Base-by-base conservation (phyloP, 2,888 invertebrate genomes). In the Philereme transversata region DNA sequence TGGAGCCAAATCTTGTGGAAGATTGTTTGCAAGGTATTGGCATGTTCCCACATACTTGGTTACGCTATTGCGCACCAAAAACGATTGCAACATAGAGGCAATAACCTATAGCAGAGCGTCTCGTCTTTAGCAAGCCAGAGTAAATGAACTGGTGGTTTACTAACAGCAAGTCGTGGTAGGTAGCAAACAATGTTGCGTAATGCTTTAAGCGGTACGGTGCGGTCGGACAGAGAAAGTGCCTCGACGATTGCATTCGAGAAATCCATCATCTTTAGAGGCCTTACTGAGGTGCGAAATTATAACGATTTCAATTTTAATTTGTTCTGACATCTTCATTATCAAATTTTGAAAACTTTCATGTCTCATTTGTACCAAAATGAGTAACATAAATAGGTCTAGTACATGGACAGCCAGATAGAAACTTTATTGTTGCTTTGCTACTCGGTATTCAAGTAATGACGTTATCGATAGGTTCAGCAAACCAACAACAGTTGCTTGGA, bases 151-250 rank as follows among this genome's bases (percentile, higher is more conserved):
- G 64, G 72, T 67, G 72, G 72, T 73, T 73, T 74, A 76, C 75
- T 72, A 72, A 77, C 70, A 68, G 64, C 66, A 57, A 62, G 68
- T 62, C 59, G 57, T 51, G 68, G 22, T 7, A 44, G 44, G 65
- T 71, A 74, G 61, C 62, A 70, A 69, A 71, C 73, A 70, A 70
- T 73, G 71, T 81, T 81, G 74, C 76, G 70, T 77, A 80, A 81
- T 65, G 60, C 54, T 66, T 36, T 57, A 66, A 66, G 62, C 64
- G 65, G 67, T 54, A 64, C 63, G 51, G 71, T 70, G 64, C 71
- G 71, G 66, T 68, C 69, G 68, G 67, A 62, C 70, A 79, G 89
- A 86, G 90, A 90, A 89, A 90, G 90, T 88, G 75, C 68, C 73
- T 75, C 76, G 65, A 70, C 78, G 76, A 78, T 67, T 73, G 80